Base-by-base conservation (phyloP, 1,140 invertebrate species). In the Adoxophyes honmai region DNA sequence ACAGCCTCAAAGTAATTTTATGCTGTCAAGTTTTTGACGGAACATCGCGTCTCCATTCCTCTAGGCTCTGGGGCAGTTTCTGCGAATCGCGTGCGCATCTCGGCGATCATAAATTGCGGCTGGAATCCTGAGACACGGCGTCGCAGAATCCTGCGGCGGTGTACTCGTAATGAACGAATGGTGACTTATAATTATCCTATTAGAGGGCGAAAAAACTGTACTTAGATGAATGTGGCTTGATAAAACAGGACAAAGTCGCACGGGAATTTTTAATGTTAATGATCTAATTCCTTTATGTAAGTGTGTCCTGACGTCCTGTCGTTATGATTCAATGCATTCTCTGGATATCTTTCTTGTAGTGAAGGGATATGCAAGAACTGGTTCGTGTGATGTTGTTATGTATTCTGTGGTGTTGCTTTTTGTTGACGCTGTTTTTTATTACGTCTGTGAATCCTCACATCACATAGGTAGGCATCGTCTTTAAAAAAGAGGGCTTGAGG, bases 1-100 rank as follows among this genome's bases (percentile, higher is more conserved):
- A n/a, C n/a, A n/a, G n/a, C n/a, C n/a, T n/a, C n/a, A n/a, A n/a
- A n/a, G n/a, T n/a, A n/a, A n/a, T n/a, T n/a, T n/a, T n/a, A n/a
- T n/a, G n/a, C n/a, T n/a, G n/a, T n/a, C n/a, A n/a, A n/a, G n/a
- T n/a, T n/a, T n/a, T n/a, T n/a, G 60, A 61, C 62, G 65, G 64
- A 54, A 57, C 39, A 11, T 34, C 54, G 48, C 51, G 36, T 51
- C 34, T 16, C 35, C 52, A 33, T 14, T 16, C 13, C 39, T n/a
- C 42, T 10, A 15, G 18, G 15, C 18, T 16, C 9, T 38, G 33
- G 28, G 6, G 39, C 11, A 44, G 16, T 36, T 68, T 65, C 66
- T 34, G 34, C 58, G 66, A 68, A 68, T 55, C 66, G 62, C 62
- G 57, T 62, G 60, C 62, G 62, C 62, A 60, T 59, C 51, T 54